Conservation (phyloP, 2,113 vertebrate genomes). For the Hypanus sabinus region DNA sequence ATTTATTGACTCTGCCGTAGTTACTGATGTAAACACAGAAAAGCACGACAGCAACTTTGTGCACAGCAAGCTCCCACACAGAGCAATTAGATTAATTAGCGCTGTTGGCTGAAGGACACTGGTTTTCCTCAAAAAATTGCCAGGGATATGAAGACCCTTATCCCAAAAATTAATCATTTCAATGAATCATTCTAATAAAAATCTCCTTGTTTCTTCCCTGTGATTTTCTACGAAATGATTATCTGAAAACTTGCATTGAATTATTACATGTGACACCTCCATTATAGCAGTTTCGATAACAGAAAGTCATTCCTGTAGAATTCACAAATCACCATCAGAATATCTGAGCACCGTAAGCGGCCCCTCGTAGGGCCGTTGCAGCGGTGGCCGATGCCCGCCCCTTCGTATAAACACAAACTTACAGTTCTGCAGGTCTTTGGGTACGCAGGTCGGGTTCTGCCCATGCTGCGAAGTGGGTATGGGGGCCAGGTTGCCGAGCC, state of each 20-base stretch:
- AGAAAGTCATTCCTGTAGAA: too few relatives aligned
- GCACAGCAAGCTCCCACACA: neutral
- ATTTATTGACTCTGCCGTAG: neutral
- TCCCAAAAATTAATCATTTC: neutral
- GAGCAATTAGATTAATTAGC: neutral
- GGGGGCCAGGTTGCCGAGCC: too few relatives aligned
- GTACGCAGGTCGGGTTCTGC: too few relatives aligned
- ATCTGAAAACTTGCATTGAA: neutral
- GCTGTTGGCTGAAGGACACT: neutral
- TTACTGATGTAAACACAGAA: neutral
- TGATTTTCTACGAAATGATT: neutral
- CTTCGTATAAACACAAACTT: too few relatives aligned
- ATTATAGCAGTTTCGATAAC: too few relatives aligned
- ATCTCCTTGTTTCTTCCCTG: neutral
- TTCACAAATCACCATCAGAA: too few relatives aligned
- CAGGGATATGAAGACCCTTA: neutral
- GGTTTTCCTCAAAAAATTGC: neutral
- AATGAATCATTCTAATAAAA: neutral
- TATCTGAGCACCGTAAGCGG: too few relatives aligned
- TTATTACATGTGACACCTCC: neutral
- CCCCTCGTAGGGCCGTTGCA: too few relatives aligned
- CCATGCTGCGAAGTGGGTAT: too few relatives aligned
- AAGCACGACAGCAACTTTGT: neutral
- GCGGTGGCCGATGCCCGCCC: too few relatives aligned
- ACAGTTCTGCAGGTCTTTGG: too few relatives aligned